Conservation (phyloP, 2,113 vertebrate genomes). For the Zosterops japonicus region DNA sequence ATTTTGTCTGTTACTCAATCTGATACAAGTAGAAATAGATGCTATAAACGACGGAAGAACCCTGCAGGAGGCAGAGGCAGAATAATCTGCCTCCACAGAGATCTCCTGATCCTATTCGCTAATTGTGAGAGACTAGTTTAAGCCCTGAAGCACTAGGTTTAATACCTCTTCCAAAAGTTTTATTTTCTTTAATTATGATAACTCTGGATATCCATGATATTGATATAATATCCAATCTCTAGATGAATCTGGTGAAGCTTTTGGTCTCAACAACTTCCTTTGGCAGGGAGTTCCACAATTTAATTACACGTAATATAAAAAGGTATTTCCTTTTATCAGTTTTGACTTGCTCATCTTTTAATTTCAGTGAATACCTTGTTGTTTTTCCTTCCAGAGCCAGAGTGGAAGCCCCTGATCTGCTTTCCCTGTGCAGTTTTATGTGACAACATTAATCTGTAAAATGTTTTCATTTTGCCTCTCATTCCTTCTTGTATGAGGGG, state of each 20-base stretch:
- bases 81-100: conserved; percentile 9
- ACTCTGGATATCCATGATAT: conserved; percentile 49
- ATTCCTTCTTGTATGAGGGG: background rate
- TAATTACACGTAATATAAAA: conserved; percentile 63
- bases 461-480: conserved; percentile 5
- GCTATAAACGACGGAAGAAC: background rate
- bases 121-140: conserved; percentile 46
- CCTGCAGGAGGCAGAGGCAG: background rate
- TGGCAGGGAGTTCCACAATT: conserved; percentile 35
- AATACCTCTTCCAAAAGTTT: conserved; percentile 34
- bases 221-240: conserved; percentile 58
- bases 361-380: conserved; percentile 32
- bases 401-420: conserved; percentile 7
- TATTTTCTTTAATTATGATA: conserved; percentile 67
- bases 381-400: conserved; percentile 18
- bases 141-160: conserved; percentile 31
- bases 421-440: background rate
- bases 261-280: conserved; percentile 60
- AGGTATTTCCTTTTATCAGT: conserved; percentile 66
- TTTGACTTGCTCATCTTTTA: conserved; percentile 58
- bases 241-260: conserved; percentile 38
- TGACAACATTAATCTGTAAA: background rate
- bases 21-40: background rate
- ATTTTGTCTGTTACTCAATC: background rate
- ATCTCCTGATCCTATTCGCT: conserved; percentile 34